These are phyloP conservation scores for Hydractinia echinata DNA, from an alignment of 30 jellyfish, hydroid and myxozoan species.

Conservation along the genomic window DNA sequence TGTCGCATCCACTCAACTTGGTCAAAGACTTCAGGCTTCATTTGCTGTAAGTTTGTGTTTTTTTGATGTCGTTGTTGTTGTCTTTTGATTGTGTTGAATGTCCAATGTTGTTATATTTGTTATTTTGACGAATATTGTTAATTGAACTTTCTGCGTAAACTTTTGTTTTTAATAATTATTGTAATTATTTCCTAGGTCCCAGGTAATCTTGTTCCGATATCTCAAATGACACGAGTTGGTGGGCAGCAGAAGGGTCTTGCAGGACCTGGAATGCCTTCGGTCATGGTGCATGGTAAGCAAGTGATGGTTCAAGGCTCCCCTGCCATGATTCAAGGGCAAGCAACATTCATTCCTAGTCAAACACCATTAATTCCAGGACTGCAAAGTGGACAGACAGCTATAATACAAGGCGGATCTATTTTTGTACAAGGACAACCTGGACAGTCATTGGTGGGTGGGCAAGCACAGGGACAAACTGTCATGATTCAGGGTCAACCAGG, in stretches of 20 bases:
- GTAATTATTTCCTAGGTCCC: slow-evolving; percentile 64
- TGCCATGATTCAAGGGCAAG: slow-evolving; percentile 94
- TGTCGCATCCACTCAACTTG: slow-evolving; percentile 17
- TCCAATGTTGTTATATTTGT: not conserved
- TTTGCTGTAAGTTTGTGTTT: not conserved
- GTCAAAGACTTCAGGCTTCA: slow-evolving; percentile 19
- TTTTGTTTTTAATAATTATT: not conserved
- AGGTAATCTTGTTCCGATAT: slow-evolving; percentile 81
- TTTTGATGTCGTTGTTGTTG: too few species aligned
- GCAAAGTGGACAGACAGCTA: slow-evolving; percentile 95
- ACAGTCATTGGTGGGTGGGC: slow-evolving; percentile 82
- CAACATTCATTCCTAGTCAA: slow-evolving; percentile 90
- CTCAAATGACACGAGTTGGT: slow-evolving; percentile 92
- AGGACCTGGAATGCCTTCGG: slow-evolving; percentile 93
- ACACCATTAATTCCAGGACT: slow-evolving; percentile 86
- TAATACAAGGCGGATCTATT: slow-evolving; percentile 92
- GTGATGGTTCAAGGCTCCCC: slow-evolving; percentile 98
- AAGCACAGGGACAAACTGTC: slow-evolving; percentile 94
- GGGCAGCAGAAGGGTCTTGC: slow-evolving; percentile 78
- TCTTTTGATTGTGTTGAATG: too few species aligned
- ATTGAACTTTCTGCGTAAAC: not conserved
- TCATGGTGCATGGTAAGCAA: slow-evolving; percentile 93
- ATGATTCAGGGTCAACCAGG: slow-evolving; percentile 79
- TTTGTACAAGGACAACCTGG: slow-evolving; percentile 96
- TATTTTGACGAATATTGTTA: not conserved